Percentiles rank a stretch among this genome's conserved stretches.
Evolutionary conservation across 2,797 vertebrate species (phyloP).

Genomic region (Cyprinella venusta): DNA sequence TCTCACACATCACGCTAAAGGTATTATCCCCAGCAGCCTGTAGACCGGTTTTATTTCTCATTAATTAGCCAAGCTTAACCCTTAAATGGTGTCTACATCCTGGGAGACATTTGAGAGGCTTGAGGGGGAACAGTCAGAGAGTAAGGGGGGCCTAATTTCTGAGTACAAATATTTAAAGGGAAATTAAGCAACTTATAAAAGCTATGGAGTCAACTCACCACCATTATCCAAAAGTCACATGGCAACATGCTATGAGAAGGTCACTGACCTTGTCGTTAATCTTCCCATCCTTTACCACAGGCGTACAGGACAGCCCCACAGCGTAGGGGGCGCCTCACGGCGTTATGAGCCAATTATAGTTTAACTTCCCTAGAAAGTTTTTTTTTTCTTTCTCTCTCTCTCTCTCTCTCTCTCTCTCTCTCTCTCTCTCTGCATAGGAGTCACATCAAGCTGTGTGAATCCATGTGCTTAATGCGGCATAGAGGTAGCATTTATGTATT

Average conservation of each 20-base stretch:
- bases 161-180: neutral
- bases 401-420: too few relatives aligned
- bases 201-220: neutral
- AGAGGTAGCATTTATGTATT: neutral
- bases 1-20: constrained; percentile 37
- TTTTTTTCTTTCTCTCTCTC: neutral
- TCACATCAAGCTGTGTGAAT: neutral
- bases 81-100: constrained; percentile 22
- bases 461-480: neutral
- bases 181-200: neutral
- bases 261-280: constrained; percentile 10
- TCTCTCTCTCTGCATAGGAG: neutral
- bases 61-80: constrained; percentile 35
- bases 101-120: neutral
- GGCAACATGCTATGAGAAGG: neutral
- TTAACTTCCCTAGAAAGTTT: neutral
- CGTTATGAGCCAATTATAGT: constrained; percentile 24
- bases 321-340: neutral
- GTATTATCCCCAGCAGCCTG: constrained; percentile 33
- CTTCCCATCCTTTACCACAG: constrained; percentile 24
- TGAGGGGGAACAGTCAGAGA: neutral
- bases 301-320: neutral
- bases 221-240: neutral
- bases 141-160: neutral
- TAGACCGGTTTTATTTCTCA: constrained; percentile 17